These are phyloP conservation scores for Pteropus alecto DNA, from an alignment of 2,113 vertebrate species.

Conservation along the genomic window DNA sequence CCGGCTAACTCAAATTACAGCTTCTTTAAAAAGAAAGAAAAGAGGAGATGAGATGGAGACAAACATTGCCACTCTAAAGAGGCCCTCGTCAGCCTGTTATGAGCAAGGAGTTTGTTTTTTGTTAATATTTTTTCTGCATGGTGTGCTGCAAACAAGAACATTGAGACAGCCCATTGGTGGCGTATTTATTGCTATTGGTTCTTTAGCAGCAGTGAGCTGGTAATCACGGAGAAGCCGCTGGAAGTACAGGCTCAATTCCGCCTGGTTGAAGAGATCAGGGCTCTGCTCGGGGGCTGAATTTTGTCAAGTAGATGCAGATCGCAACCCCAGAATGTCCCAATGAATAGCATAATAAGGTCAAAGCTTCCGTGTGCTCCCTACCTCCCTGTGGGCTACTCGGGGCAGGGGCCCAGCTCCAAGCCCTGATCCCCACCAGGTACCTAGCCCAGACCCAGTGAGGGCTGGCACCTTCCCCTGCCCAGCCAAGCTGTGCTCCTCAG, in stretches of 20 bases:
- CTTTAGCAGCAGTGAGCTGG: conserved; percentile 72
- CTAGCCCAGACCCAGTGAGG: neutral
- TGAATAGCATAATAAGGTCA: conserved; percentile 65
- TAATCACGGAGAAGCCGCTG: conserved; percentile 72
- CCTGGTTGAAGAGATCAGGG: conserved; percentile 37
- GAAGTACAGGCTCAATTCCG: conserved; percentile 46
- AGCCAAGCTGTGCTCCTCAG: neutral
- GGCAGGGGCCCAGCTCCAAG: neutral
- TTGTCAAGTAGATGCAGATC: conserved; percentile 70
- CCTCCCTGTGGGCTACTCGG: neutral
- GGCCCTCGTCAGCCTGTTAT: conserved; percentile 59
- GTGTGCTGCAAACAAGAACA: conserved; percentile 75
- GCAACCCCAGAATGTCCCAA: conserved; percentile 60
- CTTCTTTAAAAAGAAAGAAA: conserved; percentile 62
- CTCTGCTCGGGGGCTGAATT: conserved; percentile 51
- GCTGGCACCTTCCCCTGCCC: neutral
- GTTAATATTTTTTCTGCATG: conserved; percentile 80
- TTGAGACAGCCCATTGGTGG: conserved; percentile 74
- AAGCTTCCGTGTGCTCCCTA: neutral
- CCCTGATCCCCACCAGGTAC: conserved; percentile 48
- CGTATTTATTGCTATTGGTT: conserved; percentile 74
- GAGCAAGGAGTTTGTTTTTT: conserved; percentile 73
- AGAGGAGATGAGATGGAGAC: neutral
- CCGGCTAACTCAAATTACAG: conserved; percentile 40
- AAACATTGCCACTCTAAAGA: conserved; percentile 49